Evolutionary conservation across 1,140 invertebrate species (phyloP).

Genomic region (Diabrotica undecimpunctata): DNA sequence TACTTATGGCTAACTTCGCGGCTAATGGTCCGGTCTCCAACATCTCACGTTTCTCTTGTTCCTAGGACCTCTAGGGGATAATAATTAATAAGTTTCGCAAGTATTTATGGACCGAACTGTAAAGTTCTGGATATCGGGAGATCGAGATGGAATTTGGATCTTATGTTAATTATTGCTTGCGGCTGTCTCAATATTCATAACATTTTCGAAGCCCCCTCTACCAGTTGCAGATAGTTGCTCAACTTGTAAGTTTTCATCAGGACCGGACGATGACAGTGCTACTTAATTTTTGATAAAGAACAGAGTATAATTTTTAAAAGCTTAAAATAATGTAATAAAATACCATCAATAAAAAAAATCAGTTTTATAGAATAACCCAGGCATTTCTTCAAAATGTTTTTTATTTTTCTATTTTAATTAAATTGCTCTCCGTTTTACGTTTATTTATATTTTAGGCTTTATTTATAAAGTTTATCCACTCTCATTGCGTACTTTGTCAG

Average conservation of each 20-base stretch:
- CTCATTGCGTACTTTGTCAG: no score
- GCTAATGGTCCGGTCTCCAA: background rate
- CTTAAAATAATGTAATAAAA: no score
- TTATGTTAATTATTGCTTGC: conserved; percentile 43
- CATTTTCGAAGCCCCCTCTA: conserved; percentile 32
- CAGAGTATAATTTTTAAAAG: no score
- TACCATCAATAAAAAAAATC: no score
- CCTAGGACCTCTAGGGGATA: background rate
- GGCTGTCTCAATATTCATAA: conserved; percentile 42
- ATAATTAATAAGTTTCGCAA: conserved; percentile 19
- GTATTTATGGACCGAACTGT: conserved; percentile 12
- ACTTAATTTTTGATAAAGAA: no score
- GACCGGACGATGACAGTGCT: background rate
- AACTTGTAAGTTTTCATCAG: conserved; percentile 25
- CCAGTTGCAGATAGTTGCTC: conserved; percentile 38
- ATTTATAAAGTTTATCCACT: no score
- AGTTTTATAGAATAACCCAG: no score
- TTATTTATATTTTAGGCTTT: no score
- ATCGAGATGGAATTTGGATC: conserved; percentile 28
- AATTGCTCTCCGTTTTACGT: no score
- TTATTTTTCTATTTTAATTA: no score
- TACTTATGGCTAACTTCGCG: no score
- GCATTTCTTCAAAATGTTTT: no score
- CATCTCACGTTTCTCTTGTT: conserved; percentile 2
- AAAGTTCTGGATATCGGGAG: conserved; percentile 8